Percentiles rank a stretch among this genome's conserved stretches.
Conservation (phyloP, 2,888 invertebrate species). For the Nomada ruficornis region DNA sequence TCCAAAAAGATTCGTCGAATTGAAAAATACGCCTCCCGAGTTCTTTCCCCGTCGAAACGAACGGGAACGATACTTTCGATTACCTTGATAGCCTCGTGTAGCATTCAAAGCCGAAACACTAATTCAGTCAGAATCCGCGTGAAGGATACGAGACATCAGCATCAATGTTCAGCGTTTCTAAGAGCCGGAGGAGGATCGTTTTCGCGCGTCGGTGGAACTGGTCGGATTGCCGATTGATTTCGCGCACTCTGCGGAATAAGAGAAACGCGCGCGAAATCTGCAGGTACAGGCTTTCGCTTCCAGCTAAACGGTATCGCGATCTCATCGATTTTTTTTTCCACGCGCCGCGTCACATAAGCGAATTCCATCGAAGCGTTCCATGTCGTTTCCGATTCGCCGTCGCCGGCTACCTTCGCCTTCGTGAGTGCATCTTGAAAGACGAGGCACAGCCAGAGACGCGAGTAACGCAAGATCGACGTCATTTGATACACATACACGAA, state of each 20-base stretch:
- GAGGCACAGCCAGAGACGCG: constrained; percentile 7
- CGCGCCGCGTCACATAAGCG: constrained; percentile 67
- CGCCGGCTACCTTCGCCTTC: background rate
- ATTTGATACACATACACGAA: constrained; percentile 26
- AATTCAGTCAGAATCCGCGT: background rate
- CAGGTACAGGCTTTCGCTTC: constrained; percentile 31
- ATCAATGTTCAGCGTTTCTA: constrained; percentile 7
- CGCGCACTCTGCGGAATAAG: constrained; percentile 54
- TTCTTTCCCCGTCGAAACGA: no score
- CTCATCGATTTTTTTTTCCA: constrained; percentile 68
- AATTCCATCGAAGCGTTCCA: constrained; percentile 66
- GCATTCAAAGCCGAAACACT: background rate
- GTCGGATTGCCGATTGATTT: constrained; percentile 44
- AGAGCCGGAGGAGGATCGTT: constrained; percentile 23
- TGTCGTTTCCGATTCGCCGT: constrained; percentile 19
- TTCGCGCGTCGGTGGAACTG: constrained; percentile 10
- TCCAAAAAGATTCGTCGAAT: no score
- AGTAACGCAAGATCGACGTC: constrained; percentile 27
- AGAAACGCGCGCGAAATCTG: constrained; percentile 38
- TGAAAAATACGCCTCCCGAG: no score
- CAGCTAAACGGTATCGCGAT: constrained; percentile 62
- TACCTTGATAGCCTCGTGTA: no score
- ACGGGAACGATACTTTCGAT: no score
- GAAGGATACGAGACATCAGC: background rate
- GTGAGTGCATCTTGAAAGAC: constrained; percentile 39